phyloP scores from a whole-genome alignment of 2,113 vertebrate genomes.

The Catharus minimus region DNA sequence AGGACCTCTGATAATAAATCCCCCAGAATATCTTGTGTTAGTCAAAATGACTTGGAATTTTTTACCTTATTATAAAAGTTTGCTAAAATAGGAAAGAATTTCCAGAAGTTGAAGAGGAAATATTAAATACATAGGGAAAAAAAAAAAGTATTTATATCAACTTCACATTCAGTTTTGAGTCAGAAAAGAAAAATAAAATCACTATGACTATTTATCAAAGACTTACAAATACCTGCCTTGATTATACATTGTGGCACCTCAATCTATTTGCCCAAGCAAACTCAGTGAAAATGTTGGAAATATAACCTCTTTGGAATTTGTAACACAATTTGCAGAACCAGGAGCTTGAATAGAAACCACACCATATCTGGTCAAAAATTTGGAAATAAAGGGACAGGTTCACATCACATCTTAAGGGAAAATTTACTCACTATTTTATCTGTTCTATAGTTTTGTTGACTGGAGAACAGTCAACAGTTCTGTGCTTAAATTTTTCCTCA shows the following conservation, averaged over 20 bases:
- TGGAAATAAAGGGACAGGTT: not conserved
- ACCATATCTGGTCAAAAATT: not conserved
- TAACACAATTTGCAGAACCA: not conserved
- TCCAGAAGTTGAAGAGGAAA: not conserved
- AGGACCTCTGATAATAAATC: constrained; percentile 1
- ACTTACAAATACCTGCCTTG: not conserved
- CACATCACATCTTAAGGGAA: not conserved
- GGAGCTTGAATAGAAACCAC: not conserved
- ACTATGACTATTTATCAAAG: not conserved
- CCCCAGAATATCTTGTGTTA: not conserved
- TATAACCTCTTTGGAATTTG: not conserved
- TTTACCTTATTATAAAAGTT: not conserved
- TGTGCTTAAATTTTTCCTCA: not conserved
- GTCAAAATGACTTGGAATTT: not conserved
- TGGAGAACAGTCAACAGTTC: not conserved
- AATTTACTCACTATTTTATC: not conserved
- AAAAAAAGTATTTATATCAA: not conserved
- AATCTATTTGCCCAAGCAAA: not conserved
- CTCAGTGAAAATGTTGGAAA: not conserved
- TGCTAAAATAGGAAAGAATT: not conserved
- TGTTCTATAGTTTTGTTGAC: not conserved
- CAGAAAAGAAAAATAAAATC: not conserved
- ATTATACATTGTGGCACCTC: not conserved
- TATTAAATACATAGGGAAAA: not conserved
- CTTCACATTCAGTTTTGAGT: not conserved